Conservation (phyloP, 2,113 vertebrate species). For the Halichoerus grypus region DNA sequence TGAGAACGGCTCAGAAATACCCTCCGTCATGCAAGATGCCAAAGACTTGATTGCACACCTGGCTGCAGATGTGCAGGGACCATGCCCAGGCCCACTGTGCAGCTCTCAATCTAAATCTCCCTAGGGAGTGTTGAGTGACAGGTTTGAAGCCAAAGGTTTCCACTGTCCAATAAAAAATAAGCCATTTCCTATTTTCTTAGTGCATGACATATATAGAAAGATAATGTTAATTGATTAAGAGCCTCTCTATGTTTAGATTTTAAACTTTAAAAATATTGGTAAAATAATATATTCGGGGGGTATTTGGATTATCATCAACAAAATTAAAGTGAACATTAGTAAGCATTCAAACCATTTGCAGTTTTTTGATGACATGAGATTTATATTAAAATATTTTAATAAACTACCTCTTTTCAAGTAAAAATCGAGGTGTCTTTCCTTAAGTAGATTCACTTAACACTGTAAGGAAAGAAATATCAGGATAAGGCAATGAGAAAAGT, state of each 20-base stretch:
- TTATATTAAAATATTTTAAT: slow-evolving; percentile 36
- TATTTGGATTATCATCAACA: slow-evolving; percentile 49
- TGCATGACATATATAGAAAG: slow-evolving; percentile 64
- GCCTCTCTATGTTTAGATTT: slow-evolving; percentile 67
- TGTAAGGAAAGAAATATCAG: background rate
- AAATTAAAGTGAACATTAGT: slow-evolving; percentile 47
- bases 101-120: accelerated
- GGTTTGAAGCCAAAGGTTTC: slow-evolving; percentile 56
- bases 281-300: slow-evolving; percentile 58
- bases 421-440: background rate
- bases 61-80: slow-evolving; percentile 85
- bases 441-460: background rate
- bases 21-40: slow-evolving; percentile 91
- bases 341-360: background rate
- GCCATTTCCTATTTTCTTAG: slow-evolving; percentile 54
- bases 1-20: slow-evolving; percentile 87
- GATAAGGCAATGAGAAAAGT: background rate
- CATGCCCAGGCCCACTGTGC: background rate
- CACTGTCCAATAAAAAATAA: slow-evolving; percentile 65
- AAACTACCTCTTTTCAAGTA: slow-evolving; percentile 26
- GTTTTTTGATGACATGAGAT: slow-evolving; percentile 12
- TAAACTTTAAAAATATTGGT: slow-evolving; percentile 72
- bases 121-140: background rate
- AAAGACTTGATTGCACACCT: slow-evolving; percentile 93
- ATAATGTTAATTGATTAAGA: slow-evolving; percentile 58